A percentile compares a stretch with the other conserved stretches of the same genome.
Conservation (phyloP, 2,797 vertebrate genomes). For the Macropodus opercularis region DNA sequence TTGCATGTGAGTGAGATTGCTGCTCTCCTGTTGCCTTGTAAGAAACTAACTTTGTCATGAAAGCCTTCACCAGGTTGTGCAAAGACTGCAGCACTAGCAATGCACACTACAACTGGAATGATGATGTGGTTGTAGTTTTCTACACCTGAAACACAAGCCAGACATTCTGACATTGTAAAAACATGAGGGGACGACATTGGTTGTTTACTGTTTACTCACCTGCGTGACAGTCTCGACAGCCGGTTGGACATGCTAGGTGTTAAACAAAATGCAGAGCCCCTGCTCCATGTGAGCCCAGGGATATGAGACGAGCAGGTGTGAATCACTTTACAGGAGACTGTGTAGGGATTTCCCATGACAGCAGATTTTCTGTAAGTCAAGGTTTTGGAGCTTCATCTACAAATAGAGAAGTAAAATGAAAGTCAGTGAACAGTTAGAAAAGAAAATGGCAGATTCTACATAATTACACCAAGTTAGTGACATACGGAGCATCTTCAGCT, state of each 20-base stretch:
- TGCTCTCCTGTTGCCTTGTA: no score
- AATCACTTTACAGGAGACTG: slow-evolving; percentile 55
- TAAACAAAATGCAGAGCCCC: slow-evolving; percentile 16
- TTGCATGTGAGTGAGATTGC: slow-evolving; percentile 58
- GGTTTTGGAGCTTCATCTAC: slow-evolving; percentile 29
- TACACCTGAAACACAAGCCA: slow-evolving; percentile 49
- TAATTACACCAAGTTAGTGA: background rate
- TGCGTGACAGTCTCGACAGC: slow-evolving; percentile 61
- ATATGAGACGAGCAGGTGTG: slow-evolving; percentile 64
- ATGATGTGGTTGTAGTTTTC: slow-evolving; percentile 67
- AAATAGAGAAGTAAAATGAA: background rate
- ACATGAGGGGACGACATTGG: background rate
- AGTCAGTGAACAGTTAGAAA: background rate
- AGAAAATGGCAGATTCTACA: background rate
- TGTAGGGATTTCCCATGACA: slow-evolving; percentile 27
- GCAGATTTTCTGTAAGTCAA: background rate
- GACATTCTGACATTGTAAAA: background rate
- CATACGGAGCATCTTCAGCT: slow-evolving; percentile 53
- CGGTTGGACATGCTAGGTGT: slow-evolving; percentile 61
- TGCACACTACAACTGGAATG: slow-evolving; percentile 57
- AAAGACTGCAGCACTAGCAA: slow-evolving; percentile 51
- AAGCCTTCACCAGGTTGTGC: no score
- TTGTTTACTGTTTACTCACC: slow-evolving; percentile 54
- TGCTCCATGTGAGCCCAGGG: slow-evolving; percentile 67
- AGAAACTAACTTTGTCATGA: no score